These are phyloP conservation scores for Drosophila ambigua DNA, from an alignment of 1,140 invertebrate genomes.

Conservation along the genomic window DNA sequence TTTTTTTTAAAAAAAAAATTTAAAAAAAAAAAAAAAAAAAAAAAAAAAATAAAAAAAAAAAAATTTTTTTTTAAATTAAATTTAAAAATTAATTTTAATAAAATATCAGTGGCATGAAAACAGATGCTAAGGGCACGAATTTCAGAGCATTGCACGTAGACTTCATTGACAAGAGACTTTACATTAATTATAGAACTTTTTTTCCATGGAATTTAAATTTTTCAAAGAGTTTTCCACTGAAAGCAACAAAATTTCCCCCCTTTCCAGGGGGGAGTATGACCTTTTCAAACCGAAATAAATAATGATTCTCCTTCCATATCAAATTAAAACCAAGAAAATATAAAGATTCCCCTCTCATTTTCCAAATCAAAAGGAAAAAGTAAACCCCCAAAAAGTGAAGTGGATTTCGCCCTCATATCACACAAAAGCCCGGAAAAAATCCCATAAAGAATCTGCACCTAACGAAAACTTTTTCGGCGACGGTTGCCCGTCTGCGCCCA, in stretches of 20 bases:
- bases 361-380: too few species aligned
- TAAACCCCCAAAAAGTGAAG: too few species aligned
- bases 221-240: too few species aligned
- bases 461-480: conserved; percentile 69
- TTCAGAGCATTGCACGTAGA: neutral
- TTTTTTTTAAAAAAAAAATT: too few species aligned
- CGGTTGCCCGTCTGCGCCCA: conserved; percentile 55
- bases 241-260: too few species aligned
- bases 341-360: neutral
- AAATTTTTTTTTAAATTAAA: too few species aligned
- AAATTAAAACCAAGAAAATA: conserved; percentile 7
- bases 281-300: conserved; percentile 11
- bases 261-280: neutral
- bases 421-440: conserved; percentile 17
- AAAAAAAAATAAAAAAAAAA: too few species aligned
- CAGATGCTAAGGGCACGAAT: neutral
- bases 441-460: conserved; percentile 69
- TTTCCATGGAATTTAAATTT: conserved; percentile 6
- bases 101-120: conserved; percentile 36
- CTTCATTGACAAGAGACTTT: neutral
- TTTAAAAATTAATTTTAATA: too few species aligned
- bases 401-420: conserved; percentile 2
- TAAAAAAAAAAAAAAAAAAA: too few species aligned
- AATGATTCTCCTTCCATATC: neutral
- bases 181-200: conserved; percentile 45